phyloP scores from a whole-genome alignment of 1,140 invertebrate species.

The Drosophila quadrilineata region DNA sequence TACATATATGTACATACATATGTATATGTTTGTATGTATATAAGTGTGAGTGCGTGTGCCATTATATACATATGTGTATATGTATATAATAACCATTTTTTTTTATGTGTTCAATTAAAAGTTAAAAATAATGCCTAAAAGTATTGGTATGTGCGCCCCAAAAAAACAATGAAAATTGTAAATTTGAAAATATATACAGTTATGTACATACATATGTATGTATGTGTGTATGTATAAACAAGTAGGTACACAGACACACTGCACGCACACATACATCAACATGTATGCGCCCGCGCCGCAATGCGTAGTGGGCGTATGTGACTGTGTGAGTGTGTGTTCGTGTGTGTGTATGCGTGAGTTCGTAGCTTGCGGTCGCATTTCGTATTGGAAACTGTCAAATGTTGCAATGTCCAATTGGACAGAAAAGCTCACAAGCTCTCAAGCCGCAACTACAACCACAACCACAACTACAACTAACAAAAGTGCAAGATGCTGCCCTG shows the following conservation, averaged over 20 bases:
- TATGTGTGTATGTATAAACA: neutral
- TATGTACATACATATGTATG: neutral
- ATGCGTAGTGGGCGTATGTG: slow-evolving; percentile 19
- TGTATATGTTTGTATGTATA: neutral
- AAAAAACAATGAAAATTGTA: no score
- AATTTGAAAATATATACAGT: no score
- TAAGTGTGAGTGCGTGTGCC: neutral
- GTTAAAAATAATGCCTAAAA: no score
- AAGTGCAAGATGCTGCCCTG: slow-evolving; percentile 27
- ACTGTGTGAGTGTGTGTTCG: neutral
- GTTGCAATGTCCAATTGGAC: slow-evolving; percentile 27
- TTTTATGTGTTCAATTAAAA: no score
- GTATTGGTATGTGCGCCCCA: no score
- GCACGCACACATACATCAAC: neutral
- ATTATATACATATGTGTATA: neutral
- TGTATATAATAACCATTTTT: no score
- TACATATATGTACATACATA: neutral
- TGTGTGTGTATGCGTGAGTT: neutral
- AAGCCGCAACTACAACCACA: neutral
- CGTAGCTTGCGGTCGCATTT: slow-evolving; percentile 4
- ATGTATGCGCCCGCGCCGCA: neutral
- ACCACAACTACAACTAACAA: slow-evolving; percentile 18
- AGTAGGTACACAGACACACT: neutral
- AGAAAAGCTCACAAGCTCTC: slow-evolving; percentile 12
- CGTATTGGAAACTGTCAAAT: slow-evolving; percentile 26